phyloP scores from a whole-genome alignment of 2,797 vertebrate species.

The Sciurus carolinensis region DNA sequence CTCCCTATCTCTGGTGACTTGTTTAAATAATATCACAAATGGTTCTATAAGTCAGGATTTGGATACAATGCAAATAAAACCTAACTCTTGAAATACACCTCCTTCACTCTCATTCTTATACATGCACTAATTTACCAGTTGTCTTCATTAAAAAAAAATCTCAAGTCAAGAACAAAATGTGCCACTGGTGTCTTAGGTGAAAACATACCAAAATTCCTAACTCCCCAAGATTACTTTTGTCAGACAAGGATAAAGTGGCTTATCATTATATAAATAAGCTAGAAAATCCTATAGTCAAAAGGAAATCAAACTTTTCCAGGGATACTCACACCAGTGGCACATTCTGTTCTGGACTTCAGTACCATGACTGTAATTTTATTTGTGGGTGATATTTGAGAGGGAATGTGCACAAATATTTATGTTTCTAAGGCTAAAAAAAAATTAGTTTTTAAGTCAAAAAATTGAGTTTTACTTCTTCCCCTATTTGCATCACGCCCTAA shows the following conservation, averaged over 20 bases:
- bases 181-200: background rate
- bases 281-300: conserved; percentile 23
- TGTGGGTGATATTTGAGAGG: background rate
- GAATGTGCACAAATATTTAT: conserved; percentile 61
- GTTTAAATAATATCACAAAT: background rate
- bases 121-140: background rate
- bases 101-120: background rate
- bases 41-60: background rate
- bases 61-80: background rate
- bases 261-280: background rate
- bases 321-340: background rate
- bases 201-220: background rate
- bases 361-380: conserved; percentile 69
- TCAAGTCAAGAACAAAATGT: background rate
- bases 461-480: background rate
- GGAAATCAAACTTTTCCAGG: background rate
- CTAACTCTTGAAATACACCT: background rate
- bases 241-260: background rate
- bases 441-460: background rate
- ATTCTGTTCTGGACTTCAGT: background rate
- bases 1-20: fast-evolving
- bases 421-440: conserved; percentile 77
- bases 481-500: background rate
- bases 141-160: background rate
- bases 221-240: background rate